These are phyloP conservation scores for Podarcis muralis DNA, from an alignment of 2,113 vertebrate genomes.

Conservation along the genomic window DNA sequence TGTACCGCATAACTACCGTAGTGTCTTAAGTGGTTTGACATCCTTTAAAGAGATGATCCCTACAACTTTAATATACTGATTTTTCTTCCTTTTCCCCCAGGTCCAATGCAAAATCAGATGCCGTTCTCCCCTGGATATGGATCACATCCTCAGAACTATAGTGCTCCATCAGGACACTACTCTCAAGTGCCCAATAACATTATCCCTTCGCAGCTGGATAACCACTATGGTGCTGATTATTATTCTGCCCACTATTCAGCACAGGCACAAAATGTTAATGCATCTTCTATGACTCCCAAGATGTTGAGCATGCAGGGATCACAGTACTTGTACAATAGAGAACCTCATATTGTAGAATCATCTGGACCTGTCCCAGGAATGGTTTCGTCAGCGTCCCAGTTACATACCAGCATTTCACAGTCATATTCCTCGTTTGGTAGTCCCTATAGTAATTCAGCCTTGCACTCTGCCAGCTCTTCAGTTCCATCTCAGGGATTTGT, in stretches of 20 bases:
- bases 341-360: constrained; percentile 54
- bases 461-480: constrained; percentile 72
- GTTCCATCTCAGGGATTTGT: constrained; percentile 79
- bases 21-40: no score
- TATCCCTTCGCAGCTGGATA: constrained; percentile 74
- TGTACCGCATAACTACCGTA: no score
- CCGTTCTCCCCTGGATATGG: constrained; percentile 79
- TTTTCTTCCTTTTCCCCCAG: constrained; percentile 67
- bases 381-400: constrained; percentile 64
- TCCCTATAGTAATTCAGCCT: constrained; percentile 78
- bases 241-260: constrained; percentile 81
- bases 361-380: constrained; percentile 68
- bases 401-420: constrained; percentile 79
- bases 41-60: background rate
- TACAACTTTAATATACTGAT: background rate
- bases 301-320: constrained; percentile 70
- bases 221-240: constrained; percentile 78
- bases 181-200: constrained; percentile 82
- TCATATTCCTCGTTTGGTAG: constrained; percentile 75
- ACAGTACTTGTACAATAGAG: constrained; percentile 74
- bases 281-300: constrained; percentile 62
- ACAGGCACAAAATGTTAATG: constrained; percentile 72
- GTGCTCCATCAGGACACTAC: constrained; percentile 75
- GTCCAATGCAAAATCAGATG: constrained; percentile 82
- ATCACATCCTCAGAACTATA: constrained; percentile 78